A percentile compares a stretch with the other conserved stretches of the same genome.
Evolutionary conservation across 2,888 invertebrate genomes (phyloP).

Genomic region (Rhaphigaster nebulosa): DNA sequence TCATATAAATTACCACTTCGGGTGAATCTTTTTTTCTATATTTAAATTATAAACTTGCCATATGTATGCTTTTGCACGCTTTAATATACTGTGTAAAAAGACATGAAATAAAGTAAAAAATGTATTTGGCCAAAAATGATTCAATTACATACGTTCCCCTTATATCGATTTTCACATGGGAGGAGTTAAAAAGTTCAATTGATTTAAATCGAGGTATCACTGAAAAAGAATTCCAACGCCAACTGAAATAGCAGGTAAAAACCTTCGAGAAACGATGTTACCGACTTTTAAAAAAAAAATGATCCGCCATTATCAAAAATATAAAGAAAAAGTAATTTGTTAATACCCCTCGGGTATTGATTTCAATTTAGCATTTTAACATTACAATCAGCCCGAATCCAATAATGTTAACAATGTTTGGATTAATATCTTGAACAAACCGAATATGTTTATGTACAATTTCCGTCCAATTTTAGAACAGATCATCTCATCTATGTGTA

Average conservation of each 20-base stretch:
- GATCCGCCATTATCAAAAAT: no score
- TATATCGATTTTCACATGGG: no score
- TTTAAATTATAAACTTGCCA: not conserved
- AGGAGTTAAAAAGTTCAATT: no score
- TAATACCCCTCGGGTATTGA: not conserved
- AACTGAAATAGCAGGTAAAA: no score
- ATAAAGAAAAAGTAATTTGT: no score
- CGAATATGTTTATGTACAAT: not conserved
- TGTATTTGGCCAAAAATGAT: no score
- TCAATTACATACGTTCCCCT: no score
- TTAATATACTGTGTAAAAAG: not conserved
- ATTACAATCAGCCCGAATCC: not conserved
- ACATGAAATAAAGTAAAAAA: not conserved
- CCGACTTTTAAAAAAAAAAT: no score
- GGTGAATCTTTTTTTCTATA: not conserved
- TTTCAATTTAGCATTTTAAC: not conserved
- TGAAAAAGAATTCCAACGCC: no score
- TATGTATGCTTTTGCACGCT: not conserved
- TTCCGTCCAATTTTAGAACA: not conserved
- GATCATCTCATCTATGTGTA: not conserved
- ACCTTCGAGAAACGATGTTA: no score
- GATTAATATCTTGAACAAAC: not conserved
- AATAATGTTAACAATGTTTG: not conserved
- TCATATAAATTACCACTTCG: not conserved
- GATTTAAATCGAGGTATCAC: no score